These are phyloP conservation scores for Ptilorrhoa leucosticta DNA, from an alignment of 2,113 vertebrate genomes.

Conservation along the genomic window DNA sequence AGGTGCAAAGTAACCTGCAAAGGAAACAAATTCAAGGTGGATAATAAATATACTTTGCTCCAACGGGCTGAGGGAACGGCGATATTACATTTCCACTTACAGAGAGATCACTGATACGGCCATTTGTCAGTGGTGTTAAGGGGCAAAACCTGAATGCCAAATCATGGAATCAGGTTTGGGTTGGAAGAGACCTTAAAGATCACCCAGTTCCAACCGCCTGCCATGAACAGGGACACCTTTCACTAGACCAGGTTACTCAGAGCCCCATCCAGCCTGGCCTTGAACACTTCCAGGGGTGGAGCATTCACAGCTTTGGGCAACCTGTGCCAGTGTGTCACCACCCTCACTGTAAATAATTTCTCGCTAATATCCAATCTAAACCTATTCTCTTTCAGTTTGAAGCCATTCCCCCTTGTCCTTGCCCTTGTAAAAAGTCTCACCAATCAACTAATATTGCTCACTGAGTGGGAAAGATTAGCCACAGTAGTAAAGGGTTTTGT, in stretches of 20 bases:
- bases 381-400: neutral
- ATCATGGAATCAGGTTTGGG: neutral
- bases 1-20: neutral
- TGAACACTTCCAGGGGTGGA: neutral
- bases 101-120: neutral
- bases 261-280: neutral
- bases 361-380: neutral
- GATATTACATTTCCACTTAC: neutral
- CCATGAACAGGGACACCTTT: neutral
- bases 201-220: neutral
- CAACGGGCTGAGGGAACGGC: neutral
- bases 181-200: neutral
- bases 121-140: neutral
- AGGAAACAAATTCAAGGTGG: constrained; percentile 5
- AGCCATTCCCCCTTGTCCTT: neutral
- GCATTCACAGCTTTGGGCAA: neutral
- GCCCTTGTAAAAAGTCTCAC: neutral
- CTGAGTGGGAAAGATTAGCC: neutral
- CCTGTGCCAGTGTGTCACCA: neutral
- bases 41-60: constrained; percentile 24
- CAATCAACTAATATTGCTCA: neutral
- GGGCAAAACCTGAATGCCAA: neutral
- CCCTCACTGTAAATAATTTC: neutral
- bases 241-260: neutral
- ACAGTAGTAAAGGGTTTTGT: neutral